Evolutionary conservation across 2,888 invertebrate genomes (phyloP).

Genomic region (Eretmocerus hayati): DNA sequence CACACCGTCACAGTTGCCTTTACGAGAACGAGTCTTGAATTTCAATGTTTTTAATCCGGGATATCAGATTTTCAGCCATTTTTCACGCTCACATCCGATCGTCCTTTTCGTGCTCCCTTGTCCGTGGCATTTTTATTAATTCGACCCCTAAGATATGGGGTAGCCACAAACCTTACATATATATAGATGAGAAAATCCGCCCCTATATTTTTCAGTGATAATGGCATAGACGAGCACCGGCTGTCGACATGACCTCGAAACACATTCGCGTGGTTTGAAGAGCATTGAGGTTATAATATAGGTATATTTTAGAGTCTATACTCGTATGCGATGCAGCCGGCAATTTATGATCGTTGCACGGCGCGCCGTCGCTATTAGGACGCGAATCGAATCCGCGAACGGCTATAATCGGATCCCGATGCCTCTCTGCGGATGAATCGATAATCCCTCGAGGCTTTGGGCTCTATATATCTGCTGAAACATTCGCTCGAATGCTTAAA

Average conservation of each 20-base stretch:
- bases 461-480: no score
- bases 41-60: conserved; percentile 48
- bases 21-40: conserved; percentile 49
- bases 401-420: conserved; percentile 14
- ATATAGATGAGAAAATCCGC: no score
- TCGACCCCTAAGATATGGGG: no score
- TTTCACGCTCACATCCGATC: conserved; percentile 41
- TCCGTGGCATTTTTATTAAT: conserved; percentile 41
- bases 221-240: conserved; percentile 5
- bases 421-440: conserved; percentile 7
- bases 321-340: no score
- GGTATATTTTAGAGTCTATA: no score
- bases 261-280: conserved; percentile 24
- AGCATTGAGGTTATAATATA: no score
- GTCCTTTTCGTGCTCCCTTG: conserved; percentile 26
- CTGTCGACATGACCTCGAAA: conserved; percentile 19
- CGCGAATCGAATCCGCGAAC: conserved; percentile 9
- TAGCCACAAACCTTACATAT: no score
- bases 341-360: conserved; percentile 12
- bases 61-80: conserved; percentile 48
- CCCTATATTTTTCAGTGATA: neutral
- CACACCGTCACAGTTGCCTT: no score
- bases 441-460: no score
- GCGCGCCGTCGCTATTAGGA: conserved; percentile 9
- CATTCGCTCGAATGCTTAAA: no score